Evolutionary conservation across 35 echinoderm and acorn worm species (phyloP).

Genomic region (Heliocidaris tuberculata): DNA sequence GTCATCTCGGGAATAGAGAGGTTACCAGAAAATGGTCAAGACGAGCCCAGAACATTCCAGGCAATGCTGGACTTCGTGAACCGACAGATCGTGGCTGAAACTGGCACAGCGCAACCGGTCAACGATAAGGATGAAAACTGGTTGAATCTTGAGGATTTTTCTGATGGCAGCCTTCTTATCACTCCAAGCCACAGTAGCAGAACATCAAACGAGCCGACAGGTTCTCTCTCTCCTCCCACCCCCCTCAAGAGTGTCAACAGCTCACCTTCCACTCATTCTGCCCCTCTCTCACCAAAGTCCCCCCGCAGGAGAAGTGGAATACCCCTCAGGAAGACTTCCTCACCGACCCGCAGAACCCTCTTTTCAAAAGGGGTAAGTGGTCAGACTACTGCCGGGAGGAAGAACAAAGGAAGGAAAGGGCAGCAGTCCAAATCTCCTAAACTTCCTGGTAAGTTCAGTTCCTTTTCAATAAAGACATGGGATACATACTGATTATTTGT

Average conservation of each 20-base stretch:
- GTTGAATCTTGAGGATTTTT: not conserved
- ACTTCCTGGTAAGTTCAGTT: not conserved
- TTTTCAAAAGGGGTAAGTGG: conserved; percentile 19
- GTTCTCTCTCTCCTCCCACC: not conserved
- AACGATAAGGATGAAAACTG: not conserved
- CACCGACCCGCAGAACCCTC: conserved; percentile 27
- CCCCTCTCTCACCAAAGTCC: not conserved
- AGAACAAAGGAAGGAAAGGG: conserved; percentile 24
- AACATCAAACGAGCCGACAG: not conserved
- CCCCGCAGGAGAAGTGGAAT: conserved; percentile 47
- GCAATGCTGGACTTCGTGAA: conserved; percentile 81
- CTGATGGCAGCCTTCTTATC: not conserved
- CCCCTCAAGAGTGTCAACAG: conserved; percentile 36
- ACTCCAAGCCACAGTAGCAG: conserved; percentile 21
- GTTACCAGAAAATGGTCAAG: conserved; percentile 6
- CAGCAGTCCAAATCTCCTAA: conserved; percentile 19
- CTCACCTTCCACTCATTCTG: conserved; percentile 15
- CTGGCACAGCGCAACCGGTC: not conserved
- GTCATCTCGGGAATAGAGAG: not conserved
- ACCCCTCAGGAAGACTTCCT: conserved; percentile 35
- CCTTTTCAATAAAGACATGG: not conserved
- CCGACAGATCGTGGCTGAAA: conserved; percentile 55
- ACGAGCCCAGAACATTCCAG: conserved; percentile 75
- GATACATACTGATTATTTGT: too few relatives aligned
- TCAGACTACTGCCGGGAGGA: not conserved